These are phyloP conservation scores for Pan troglodytes DNA, from an alignment of 2,113 vertebrate genomes.

Conservation along the genomic window NHGRI_mPanTro3-v2.1_pri NC_072407.2:48046001-48046500, in stretches of 20 bases:
- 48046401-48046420: neutral
- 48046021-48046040: neutral
- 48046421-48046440: neutral
- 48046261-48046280: neutral
- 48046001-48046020: neutral
- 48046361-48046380: no score
- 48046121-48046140: neutral
- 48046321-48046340: neutral
- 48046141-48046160: neutral
- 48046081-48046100: neutral
- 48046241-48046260: neutral
- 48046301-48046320: neutral
- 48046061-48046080: no score
- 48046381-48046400: neutral
- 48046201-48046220: neutral
- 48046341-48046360: neutral
- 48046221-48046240: neutral
- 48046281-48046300: neutral
- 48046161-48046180: neutral
- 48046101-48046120: neutral
- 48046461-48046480: neutral
- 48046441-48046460: accelerated
- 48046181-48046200: neutral
- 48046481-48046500: neutral
- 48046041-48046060: neutral